Conservation (phyloP, 2,888 invertebrate species). For the Ryuthela nishihirai region DNA sequence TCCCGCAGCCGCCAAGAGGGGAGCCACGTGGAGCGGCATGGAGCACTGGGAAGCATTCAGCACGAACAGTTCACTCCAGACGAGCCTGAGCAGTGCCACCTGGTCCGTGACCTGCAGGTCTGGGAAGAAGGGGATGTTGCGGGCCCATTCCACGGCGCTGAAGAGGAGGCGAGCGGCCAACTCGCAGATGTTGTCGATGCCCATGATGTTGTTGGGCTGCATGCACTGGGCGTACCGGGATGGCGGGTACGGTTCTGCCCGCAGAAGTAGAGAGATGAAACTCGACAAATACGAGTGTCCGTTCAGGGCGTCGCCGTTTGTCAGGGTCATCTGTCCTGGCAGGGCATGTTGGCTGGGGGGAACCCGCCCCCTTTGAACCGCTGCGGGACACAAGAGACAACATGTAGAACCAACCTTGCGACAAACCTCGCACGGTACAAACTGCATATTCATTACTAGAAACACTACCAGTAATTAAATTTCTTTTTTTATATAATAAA, state of each 20-base stretch:
- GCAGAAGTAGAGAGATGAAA: constrained; percentile 88
- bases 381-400: constrained; percentile 57
- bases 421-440: constrained; percentile 15
- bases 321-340: constrained; percentile 73
- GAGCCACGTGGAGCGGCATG: constrained; percentile 95
- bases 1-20: constrained; percentile 89
- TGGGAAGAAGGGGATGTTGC: constrained; percentile 97
- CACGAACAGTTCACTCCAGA: constrained; percentile 97
- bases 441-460: constrained; percentile 6
- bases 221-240: constrained; percentile 93
- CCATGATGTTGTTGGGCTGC: constrained; percentile 86
- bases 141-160: constrained; percentile 96
- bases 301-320: constrained; percentile 79
- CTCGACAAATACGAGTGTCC: constrained; percentile 87
- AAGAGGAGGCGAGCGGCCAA: constrained; percentile 90
- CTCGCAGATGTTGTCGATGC: constrained; percentile 97
- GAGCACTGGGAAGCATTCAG: constrained; percentile 97
- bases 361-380: constrained; percentile 95
- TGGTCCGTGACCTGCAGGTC: constrained; percentile 86
- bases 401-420: constrained; percentile 21
- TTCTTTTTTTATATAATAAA: not conserved
- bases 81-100: constrained; percentile 87
- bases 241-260: constrained; percentile 96
- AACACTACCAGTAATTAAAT: not conserved
- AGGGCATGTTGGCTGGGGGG: constrained; percentile 68